A percentile compares a stretch with the other conserved stretches of the same genome.
These are phyloP conservation scores for Cephonodes hylas DNA, from an alignment of 2,888 invertebrate species.

Conservation along the genomic window DNA sequence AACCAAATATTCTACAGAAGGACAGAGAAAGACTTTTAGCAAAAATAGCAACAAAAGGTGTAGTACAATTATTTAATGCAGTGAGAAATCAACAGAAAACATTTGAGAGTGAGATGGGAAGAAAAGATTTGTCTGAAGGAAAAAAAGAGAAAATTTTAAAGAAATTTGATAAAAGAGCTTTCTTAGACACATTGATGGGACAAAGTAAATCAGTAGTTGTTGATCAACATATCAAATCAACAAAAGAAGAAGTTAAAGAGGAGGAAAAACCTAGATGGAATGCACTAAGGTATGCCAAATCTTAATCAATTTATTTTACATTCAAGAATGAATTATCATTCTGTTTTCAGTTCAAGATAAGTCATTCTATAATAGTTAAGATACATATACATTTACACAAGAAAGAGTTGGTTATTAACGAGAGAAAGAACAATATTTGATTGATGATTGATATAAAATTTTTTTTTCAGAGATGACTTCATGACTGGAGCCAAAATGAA, in stretches of 20 bases:
- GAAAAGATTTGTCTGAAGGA: slow-evolving; percentile 87
- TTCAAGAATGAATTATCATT: no score
- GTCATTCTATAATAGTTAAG: no score
- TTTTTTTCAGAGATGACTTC: slow-evolving; percentile 87
- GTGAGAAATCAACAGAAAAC: slow-evolving; percentile 92
- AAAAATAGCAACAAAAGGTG: slow-evolving; percentile 95
- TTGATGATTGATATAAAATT: neutral
- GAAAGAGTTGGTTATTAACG: no score
- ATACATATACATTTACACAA: no score
- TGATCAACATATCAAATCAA: slow-evolving; percentile 60
- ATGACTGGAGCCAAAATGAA: slow-evolving; percentile 94
- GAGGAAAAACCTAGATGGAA: slow-evolving; percentile 79
- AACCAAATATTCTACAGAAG: slow-evolving; percentile 88
- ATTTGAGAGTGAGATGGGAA: slow-evolving; percentile 84
- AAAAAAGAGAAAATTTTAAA: slow-evolving; percentile 89
- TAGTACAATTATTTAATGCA: slow-evolving; percentile 95
- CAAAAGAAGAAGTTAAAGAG: slow-evolving; percentile 65
- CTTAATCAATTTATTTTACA: no score
- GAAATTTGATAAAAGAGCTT: slow-evolving; percentile 87
- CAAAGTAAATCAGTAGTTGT: slow-evolving; percentile 81
- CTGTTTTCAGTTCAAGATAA: no score
- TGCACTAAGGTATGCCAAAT: slow-evolving; percentile 80
- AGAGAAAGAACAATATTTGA: no score
- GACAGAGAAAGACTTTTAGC: slow-evolving; percentile 88
- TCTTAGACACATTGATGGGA: slow-evolving; percentile 90